Percentiles rank a stretch among this genome's conserved stretches.
phyloP scores from a whole-genome alignment of 2,888 invertebrate genomes.

The Hecatera dysodea region DNA sequence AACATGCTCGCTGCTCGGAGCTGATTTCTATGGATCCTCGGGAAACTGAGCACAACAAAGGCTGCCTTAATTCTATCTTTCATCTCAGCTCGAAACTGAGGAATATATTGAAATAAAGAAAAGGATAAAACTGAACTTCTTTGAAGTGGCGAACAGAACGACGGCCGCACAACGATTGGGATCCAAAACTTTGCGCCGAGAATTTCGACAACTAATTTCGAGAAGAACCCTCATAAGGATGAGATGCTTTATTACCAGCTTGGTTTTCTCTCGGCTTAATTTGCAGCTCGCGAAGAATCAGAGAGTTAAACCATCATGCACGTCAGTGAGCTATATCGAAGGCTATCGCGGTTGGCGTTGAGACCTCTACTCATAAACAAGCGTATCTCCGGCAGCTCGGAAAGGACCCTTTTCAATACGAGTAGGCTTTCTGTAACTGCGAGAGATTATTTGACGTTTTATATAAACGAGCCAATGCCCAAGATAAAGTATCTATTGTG shows the following conservation, averaged over 20 bases:
- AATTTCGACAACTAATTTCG: slow-evolving; percentile 65
- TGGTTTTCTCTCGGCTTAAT: slow-evolving; percentile 61
- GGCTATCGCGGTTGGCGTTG: slow-evolving; percentile 40
- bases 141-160: slow-evolving; percentile 59
- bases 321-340: slow-evolving; percentile 55
- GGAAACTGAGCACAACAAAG: slow-evolving; percentile 50
- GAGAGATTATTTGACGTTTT: slow-evolving; percentile 73
- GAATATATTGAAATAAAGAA: slow-evolving; percentile 66
- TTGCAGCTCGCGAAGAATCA: slow-evolving; percentile 36
- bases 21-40: slow-evolving; percentile 51
- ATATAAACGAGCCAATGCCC: slow-evolving; percentile 70
- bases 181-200: slow-evolving; percentile 57
- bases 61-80: slow-evolving; percentile 57
- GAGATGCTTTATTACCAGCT: slow-evolving; percentile 56
- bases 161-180: slow-evolving; percentile 44
- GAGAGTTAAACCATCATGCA: slow-evolving; percentile 27
- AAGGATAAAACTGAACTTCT: slow-evolving; percentile 63
- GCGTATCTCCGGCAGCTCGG: slow-evolving; percentile 51
- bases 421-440: slow-evolving; percentile 66
- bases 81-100: slow-evolving; percentile 51
- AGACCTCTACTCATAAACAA: slow-evolving; percentile 61
- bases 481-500: slow-evolving; percentile 69
- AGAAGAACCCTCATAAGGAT: slow-evolving; percentile 53
- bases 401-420: slow-evolving; percentile 69
- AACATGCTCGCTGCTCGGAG: slow-evolving; percentile 36